Conservation (phyloP, 2,888 invertebrate species). For the Drosophila prolongata region DNA sequence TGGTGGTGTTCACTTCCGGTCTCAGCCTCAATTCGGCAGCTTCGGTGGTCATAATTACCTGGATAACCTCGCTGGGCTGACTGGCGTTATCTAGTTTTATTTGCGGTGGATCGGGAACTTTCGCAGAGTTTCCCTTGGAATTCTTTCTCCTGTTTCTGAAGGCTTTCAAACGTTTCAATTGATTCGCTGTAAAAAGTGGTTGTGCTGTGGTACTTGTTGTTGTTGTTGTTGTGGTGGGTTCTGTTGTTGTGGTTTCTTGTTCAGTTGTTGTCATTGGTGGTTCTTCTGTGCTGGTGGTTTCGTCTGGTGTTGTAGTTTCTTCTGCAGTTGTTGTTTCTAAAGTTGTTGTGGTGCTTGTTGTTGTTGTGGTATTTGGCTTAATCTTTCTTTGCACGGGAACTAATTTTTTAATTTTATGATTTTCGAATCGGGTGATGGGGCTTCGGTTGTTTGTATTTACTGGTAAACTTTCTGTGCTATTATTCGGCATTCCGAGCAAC, state of each 20-base stretch:
- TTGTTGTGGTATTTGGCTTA: constrained; percentile 8
- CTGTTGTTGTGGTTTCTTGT: constrained; percentile 1
- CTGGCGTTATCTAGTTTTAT: constrained; percentile 57
- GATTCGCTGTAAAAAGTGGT: not conserved
- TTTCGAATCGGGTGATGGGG: not conserved
- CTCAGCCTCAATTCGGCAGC: constrained; percentile 10
- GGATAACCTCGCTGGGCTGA: constrained; percentile 56
- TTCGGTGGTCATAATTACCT: constrained; percentile 47
- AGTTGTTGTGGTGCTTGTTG: not conserved
- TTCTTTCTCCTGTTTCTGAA: constrained; percentile 6
- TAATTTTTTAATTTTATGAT: constrained; percentile 12
- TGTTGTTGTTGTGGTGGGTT: constrained; percentile 6
- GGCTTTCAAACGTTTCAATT: constrained; percentile 30
- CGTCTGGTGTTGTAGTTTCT: constrained; percentile 10
- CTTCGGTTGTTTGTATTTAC: constrained; percentile 1
- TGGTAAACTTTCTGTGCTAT: not conserved
- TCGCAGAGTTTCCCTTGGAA: constrained; percentile 5
- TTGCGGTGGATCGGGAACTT: constrained; percentile 60
- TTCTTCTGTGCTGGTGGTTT: constrained; percentile 4
- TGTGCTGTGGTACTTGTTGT: constrained; percentile 6
- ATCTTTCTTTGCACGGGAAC: not conserved
- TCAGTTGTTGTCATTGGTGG: not conserved
- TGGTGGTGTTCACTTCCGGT: constrained; percentile 1
- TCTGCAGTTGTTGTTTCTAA: not conserved
- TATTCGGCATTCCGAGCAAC: not conserved